Percentiles rank a stretch among this genome's conserved stretches.
Evolutionary conservation across 2,113 vertebrate species (phyloP).

Genomic region (Albula glossodonta): DNA sequence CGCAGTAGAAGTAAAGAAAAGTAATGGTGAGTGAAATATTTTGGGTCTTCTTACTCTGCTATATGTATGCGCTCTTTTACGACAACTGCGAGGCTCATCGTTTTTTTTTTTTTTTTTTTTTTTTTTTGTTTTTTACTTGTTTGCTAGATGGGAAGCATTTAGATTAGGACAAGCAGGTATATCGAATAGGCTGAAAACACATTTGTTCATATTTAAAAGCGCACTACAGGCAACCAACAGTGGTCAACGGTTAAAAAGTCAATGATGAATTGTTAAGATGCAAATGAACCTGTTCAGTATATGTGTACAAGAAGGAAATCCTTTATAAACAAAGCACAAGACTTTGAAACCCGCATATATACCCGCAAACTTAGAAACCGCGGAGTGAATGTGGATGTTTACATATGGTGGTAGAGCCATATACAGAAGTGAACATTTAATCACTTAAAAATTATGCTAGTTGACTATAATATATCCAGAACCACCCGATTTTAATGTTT

Average conservation of each 20-base stretch:
- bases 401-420: neutral
- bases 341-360: neutral
- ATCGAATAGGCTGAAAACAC: neutral
- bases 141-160: neutral
- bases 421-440: neutral
- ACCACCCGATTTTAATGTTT: neutral
- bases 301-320: neutral
- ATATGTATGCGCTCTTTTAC: neutral
- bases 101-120: neutral
- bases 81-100: neutral
- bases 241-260: neutral
- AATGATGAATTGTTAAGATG: neutral
- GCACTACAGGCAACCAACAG: neutral
- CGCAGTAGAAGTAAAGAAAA: neutral
- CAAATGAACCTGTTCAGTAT: neutral
- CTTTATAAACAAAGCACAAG: neutral
- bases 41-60: neutral
- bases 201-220: neutral
- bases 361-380: no score
- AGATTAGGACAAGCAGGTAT: neutral
- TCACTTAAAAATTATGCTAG: neutral
- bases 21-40: constrained; percentile 40
- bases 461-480: neutral
- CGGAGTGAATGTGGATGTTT: neutral
- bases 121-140: neutral